phyloP scores from a whole-genome alignment of 2,888 invertebrate genomes.

The Tupiocoris notatus region DNA sequence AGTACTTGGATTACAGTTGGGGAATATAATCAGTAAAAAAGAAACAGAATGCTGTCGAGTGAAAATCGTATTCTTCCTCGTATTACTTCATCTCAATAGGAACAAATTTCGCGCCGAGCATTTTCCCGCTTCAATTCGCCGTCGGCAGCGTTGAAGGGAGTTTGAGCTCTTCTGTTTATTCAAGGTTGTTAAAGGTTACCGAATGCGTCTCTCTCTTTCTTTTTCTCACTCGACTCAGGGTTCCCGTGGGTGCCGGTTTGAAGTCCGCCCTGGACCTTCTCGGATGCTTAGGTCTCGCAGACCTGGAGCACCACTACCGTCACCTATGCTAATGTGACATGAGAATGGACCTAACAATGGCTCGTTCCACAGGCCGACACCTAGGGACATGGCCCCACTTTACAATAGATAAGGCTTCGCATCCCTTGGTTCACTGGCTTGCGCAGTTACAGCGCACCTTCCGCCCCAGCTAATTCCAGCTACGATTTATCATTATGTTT shows the following conservation, averaged over 20 bases:
- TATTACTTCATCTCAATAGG: background rate
- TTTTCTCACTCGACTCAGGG: background rate
- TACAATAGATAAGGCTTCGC: constrained; percentile 41
- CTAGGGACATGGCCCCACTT: constrained; percentile 33
- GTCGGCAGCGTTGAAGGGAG: constrained; percentile 5
- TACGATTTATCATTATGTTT: constrained; percentile 45
- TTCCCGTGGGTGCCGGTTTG: no score
- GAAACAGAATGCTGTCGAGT: no score
- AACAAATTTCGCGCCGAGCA: background rate
- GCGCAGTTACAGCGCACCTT: constrained; percentile 9
- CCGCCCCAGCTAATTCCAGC: constrained; percentile 39
- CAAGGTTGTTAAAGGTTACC: constrained; percentile 40
- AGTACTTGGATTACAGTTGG: no score
- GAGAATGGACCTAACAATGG: constrained; percentile 42
- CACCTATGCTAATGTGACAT: constrained; percentile 43
- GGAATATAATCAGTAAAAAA: no score
- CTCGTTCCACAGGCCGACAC: constrained; percentile 42
- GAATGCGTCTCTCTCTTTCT: constrained; percentile 30
- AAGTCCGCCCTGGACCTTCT: background rate
- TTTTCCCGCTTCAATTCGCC: background rate
- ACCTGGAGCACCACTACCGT: constrained; percentile 10
- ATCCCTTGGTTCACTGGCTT: constrained; percentile 5
- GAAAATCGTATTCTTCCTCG: no score
- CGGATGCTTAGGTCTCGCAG: background rate
- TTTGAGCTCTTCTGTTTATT: background rate